Percentiles rank a stretch among this genome's conserved stretches.
These are phyloP conservation scores for Scytalopus superciliaris DNA, from an alignment of 2,113 vertebrate species.

Conservation along the genomic window DNA sequence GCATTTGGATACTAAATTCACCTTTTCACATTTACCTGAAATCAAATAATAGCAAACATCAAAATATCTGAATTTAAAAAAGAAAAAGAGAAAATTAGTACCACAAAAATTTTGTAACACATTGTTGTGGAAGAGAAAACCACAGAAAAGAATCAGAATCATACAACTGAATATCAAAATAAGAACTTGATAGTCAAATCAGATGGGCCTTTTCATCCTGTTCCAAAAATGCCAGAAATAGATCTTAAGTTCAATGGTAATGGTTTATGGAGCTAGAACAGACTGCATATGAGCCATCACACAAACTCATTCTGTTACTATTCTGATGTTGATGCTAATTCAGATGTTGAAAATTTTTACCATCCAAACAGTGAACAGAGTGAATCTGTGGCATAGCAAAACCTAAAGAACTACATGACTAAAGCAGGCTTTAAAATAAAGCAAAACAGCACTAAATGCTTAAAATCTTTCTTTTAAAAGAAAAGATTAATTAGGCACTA, in stretches of 20 bases:
- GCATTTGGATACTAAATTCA: neutral
- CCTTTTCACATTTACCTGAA: neutral
- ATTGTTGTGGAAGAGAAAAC: neutral
- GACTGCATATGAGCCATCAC: neutral
- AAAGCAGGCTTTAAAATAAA: neutral
- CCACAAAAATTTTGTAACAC: neutral
- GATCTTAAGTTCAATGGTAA: neutral
- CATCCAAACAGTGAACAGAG: neutral
- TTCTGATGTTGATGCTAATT: neutral
- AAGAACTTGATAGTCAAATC: neutral
- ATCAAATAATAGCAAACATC: neutral
- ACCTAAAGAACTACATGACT: accelerated
- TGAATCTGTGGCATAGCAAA: neutral
- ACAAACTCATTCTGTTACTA: neutral
- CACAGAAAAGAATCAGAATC: neutral
- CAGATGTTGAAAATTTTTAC: neutral
- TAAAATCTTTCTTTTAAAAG: neutral
- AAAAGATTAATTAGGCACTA: neutral
- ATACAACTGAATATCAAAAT: neutral
- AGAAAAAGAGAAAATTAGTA: neutral
- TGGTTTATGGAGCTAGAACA: neutral
- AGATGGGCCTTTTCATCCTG: neutral
- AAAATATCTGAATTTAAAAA: neutral
- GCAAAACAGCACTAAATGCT: neutral
- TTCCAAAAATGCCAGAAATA: neutral